phyloP scores from a whole-genome alignment of 2,113 vertebrate genomes.

The Larimichthys crocea region DNA sequence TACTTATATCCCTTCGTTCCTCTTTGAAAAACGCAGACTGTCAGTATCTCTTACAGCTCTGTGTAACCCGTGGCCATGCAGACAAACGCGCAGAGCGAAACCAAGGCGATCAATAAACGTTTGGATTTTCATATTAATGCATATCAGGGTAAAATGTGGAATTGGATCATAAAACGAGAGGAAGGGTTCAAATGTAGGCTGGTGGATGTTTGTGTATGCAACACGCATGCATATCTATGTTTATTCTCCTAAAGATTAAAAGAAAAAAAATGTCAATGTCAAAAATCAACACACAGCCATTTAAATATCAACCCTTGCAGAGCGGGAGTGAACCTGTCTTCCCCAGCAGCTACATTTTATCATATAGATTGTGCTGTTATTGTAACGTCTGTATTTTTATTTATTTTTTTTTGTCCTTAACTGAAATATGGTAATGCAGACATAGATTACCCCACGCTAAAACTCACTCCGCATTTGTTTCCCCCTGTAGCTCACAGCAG shows the following conservation, averaged over 20 bases:
- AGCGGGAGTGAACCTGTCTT: not conserved
- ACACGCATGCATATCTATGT: not conserved
- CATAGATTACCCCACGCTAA: slow-evolving; percentile 22
- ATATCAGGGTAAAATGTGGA: slow-evolving; percentile 22
- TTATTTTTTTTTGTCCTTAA: slow-evolving; percentile 13
- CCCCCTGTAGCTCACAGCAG: slow-evolving; percentile 7
- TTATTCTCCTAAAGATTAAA: not conserved
- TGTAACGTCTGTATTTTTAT: slow-evolving; percentile 1
- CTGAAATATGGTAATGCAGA: slow-evolving; percentile 1
- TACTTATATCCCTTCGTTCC: slow-evolving; percentile 56
- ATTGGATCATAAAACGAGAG: slow-evolving; percentile 34
- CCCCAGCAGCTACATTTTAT: slow-evolving; percentile 24
- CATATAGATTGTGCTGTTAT: slow-evolving; percentile 38
- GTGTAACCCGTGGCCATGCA: slow-evolving; percentile 23
- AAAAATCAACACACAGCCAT: slow-evolving; percentile 25
- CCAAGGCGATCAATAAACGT: slow-evolving; percentile 55
- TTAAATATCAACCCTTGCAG: slow-evolving; percentile 20
- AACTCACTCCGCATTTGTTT: slow-evolving; percentile 31
- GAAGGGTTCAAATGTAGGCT: not conserved
- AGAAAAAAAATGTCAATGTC: slow-evolving; percentile 14
- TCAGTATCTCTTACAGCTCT: slow-evolving; percentile 38
- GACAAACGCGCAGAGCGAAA: slow-evolving; percentile 45
- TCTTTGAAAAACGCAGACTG: slow-evolving; percentile 62
- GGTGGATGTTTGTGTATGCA: not conserved
- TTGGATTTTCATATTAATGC: slow-evolving; percentile 51